Conservation (phyloP, 2,113 vertebrate genomes). For the Leptosomus discolor region DNA sequence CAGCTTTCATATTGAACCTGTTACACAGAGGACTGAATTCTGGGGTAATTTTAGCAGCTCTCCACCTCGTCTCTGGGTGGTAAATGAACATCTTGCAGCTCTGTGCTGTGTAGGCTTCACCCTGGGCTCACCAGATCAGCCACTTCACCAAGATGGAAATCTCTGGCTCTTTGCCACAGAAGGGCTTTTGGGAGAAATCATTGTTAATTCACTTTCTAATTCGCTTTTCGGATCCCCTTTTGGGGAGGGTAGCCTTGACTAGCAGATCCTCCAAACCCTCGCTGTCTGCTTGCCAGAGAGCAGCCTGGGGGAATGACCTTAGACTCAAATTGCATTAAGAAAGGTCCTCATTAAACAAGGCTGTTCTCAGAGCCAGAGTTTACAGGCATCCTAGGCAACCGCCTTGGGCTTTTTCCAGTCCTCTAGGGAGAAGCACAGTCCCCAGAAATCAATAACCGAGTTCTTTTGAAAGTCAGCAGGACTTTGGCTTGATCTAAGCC, state of each 20-base stretch:
- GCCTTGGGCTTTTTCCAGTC: slow-evolving; percentile 50
- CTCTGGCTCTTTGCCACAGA: neutral
- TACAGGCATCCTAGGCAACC: slow-evolving; percentile 35
- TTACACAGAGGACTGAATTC: neutral
- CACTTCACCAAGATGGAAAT: neutral
- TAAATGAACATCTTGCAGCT: neutral
- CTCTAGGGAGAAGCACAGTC: slow-evolving; percentile 31
- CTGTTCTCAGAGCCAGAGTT: slow-evolving; percentile 8
- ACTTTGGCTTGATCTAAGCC: neutral
- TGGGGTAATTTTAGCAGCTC: neutral
- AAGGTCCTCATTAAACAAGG: neutral
- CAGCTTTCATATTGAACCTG: fast-evolving
- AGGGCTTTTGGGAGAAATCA: neutral
- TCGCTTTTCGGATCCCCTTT: neutral
- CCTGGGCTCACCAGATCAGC: neutral
- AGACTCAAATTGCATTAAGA: neutral
- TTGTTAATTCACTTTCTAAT: neutral
- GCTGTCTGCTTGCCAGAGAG: neutral
- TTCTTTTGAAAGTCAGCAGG: slow-evolving; percentile 32
- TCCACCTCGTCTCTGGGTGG: neutral
- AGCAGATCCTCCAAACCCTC: neutral
- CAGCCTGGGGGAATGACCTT: slow-evolving; percentile 43
- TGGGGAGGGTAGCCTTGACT: neutral
- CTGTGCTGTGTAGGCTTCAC: fast-evolving
- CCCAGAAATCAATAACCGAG: slow-evolving; percentile 41